Conservation (phyloP, 2,888 invertebrate species). For the Mythimna impura region DNA sequence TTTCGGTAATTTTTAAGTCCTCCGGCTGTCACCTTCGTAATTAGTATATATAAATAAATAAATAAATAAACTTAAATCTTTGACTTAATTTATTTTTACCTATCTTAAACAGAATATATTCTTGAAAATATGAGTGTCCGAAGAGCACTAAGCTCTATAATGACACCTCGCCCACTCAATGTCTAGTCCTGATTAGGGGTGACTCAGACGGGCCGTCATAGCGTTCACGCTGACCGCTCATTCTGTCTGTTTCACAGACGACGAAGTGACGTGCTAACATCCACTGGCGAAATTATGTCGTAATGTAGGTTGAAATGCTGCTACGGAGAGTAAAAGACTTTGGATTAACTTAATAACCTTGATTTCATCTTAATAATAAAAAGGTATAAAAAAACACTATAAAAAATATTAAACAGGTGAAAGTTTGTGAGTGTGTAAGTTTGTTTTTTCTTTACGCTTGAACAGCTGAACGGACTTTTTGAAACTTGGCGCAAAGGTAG, state of each 20-base stretch:
- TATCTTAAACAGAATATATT: not conserved
- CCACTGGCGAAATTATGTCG: not conserved
- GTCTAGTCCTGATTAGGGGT: conserved; percentile 28
- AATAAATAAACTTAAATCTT: no score
- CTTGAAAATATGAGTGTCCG: not conserved
- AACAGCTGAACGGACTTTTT: no score
- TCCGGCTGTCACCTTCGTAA: no score
- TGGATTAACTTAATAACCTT: not conserved
- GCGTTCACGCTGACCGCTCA: conserved; percentile 3
- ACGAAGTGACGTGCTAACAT: conserved; percentile 10
- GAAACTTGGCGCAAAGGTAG: no score
- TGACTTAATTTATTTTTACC: no score
- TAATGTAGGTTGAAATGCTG: not conserved
- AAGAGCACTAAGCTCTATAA: not conserved
- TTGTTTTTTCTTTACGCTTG: no score
- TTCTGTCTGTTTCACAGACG: conserved; percentile 5
- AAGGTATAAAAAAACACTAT: no score
- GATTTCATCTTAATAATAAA: no score
- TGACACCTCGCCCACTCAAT: conserved; percentile 12
- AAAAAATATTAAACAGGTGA: no score
- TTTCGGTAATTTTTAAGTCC: no score
- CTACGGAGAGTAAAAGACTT: not conserved
- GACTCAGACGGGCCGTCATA: conserved; percentile 27
- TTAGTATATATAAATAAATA: no score
- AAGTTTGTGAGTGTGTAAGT: no score